phyloP scores from a whole-genome alignment of 1,140 invertebrate genomes.

The Ctenoplectra terminalis region DNA sequence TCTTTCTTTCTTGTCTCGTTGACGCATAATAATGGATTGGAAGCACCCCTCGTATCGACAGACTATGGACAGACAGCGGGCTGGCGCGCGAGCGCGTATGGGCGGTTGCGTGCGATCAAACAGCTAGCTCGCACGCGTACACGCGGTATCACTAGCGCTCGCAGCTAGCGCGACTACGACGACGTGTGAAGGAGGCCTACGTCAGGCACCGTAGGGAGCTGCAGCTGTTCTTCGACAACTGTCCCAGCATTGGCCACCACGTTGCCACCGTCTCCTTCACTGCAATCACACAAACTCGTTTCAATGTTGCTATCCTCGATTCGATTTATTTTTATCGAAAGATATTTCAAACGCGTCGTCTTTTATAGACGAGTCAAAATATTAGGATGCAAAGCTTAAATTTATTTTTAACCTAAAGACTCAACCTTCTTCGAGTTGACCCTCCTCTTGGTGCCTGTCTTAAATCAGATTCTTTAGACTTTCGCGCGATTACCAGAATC shows the following conservation, averaged over 20 bases:
- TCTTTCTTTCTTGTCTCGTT: slow-evolving; percentile 27
- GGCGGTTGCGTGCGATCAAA: slow-evolving; percentile 1
- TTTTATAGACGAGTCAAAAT: too few species aligned
- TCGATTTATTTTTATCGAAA: too few species aligned
- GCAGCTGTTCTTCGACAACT: slow-evolving; percentile 72
- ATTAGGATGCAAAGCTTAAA: not conserved
- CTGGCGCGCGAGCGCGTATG: slow-evolving; percentile 46
- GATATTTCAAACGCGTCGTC: too few species aligned
- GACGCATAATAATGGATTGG: slow-evolving; percentile 43
- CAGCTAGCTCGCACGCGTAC: slow-evolving; percentile 48
- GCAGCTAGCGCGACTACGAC: slow-evolving; percentile 59
- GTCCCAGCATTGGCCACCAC: slow-evolving; percentile 78
- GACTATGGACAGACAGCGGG: slow-evolving; percentile 63
- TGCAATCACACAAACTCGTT: slow-evolving; percentile 60
- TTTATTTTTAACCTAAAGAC: not conserved
- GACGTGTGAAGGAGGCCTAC: slow-evolving; percentile 72
- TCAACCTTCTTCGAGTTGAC: not conserved
- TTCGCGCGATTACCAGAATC: not conserved
- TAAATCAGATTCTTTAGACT: not conserved
- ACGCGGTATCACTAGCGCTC: slow-evolving; percentile 46
- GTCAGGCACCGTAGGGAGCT: slow-evolving; percentile 77
- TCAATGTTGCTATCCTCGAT: not conserved
- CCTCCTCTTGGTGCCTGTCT: not conserved
- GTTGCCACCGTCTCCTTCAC: slow-evolving; percentile 82
- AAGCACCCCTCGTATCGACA: slow-evolving; percentile 67